phyloP scores from a whole-genome alignment of 2,113 vertebrate genomes.

The Muntiacus muntjak region DNA sequence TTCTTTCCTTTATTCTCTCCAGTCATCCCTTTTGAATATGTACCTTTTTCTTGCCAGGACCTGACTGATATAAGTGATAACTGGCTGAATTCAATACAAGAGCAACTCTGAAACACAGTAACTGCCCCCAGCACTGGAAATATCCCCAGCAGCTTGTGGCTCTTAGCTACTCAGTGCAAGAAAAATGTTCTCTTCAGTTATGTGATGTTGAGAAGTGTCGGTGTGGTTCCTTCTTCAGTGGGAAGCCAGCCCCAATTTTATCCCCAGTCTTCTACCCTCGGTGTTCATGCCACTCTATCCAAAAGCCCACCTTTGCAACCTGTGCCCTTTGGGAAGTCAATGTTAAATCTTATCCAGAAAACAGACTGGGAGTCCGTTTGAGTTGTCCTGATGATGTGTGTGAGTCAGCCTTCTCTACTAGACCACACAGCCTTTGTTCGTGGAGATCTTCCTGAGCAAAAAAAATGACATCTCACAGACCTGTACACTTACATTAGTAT shows the following conservation, averaged over 20 bases:
- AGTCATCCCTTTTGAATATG: neutral
- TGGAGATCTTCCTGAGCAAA: neutral
- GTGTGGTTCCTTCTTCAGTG: neutral
- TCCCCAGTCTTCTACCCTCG: fast-evolving
- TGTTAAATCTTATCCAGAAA: neutral
- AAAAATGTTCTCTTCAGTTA: neutral
- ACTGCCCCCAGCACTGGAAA: neutral
- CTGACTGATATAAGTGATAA: neutral
- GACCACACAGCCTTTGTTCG: fast-evolving
- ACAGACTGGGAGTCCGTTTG: neutral
- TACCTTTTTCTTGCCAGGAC: neutral
- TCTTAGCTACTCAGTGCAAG: neutral
- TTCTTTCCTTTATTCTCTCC: neutral
- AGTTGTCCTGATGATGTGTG: neutral
- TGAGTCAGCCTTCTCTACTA: neutral
- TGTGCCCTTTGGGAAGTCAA: neutral
- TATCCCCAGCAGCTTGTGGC: neutral
- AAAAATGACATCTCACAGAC: neutral
- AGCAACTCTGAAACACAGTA: neutral
- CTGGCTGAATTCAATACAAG: neutral
- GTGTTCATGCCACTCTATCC: too few relatives aligned
- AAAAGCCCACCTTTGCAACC: neutral
- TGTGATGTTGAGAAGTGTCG: neutral
- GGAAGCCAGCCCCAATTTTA: neutral
- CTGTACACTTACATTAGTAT: neutral